These are phyloP conservation scores for Drosophila ogumai DNA, from an alignment of 1,140 invertebrate species.

Conservation along the genomic window DNA sequence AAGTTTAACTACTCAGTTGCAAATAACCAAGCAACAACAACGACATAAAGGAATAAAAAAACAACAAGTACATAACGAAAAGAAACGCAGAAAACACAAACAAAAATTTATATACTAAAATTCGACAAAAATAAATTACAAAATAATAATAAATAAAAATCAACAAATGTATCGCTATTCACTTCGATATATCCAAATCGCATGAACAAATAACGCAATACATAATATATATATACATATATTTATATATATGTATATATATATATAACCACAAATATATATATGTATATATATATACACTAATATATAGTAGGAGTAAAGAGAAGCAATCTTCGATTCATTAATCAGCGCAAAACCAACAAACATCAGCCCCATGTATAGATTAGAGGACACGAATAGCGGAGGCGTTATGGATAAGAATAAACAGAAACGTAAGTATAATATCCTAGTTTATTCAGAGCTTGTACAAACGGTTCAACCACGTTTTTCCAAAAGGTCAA, in stretches of 20 bases:
- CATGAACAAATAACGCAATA: constrained; percentile 66
- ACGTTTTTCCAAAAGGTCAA: too few species aligned
- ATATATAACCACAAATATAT: constrained; percentile 17
- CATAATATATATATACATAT: constrained; percentile 33
- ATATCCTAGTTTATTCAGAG: neutral
- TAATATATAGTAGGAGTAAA: constrained; percentile 36
- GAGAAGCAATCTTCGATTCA: constrained; percentile 40
- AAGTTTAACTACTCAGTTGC: constrained; percentile 4
- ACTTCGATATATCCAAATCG: constrained; percentile 40
- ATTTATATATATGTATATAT: constrained; percentile 45
- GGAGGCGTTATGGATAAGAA: constrained; percentile 84
- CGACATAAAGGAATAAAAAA: constrained; percentile 24
- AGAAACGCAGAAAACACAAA: constrained; percentile 13
- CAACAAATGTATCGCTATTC: constrained; percentile 20
- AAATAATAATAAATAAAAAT: constrained; percentile 4
- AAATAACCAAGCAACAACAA: constrained; percentile 30
- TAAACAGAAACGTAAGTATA: constrained; percentile 82
- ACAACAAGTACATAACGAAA: constrained; percentile 23
- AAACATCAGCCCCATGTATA: constrained; percentile 79
- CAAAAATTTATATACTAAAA: constrained; percentile 23
- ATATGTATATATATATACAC: constrained; percentile 43
- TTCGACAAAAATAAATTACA: constrained; percentile 16
- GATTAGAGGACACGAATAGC: constrained; percentile 83
- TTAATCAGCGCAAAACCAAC: constrained; percentile 51
- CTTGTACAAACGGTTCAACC: neutral